Percentiles rank a stretch among this genome's conserved stretches.
Conservation (phyloP, 2,797 vertebrate genomes). For the Hoplostethus mediterraneus region DNA sequence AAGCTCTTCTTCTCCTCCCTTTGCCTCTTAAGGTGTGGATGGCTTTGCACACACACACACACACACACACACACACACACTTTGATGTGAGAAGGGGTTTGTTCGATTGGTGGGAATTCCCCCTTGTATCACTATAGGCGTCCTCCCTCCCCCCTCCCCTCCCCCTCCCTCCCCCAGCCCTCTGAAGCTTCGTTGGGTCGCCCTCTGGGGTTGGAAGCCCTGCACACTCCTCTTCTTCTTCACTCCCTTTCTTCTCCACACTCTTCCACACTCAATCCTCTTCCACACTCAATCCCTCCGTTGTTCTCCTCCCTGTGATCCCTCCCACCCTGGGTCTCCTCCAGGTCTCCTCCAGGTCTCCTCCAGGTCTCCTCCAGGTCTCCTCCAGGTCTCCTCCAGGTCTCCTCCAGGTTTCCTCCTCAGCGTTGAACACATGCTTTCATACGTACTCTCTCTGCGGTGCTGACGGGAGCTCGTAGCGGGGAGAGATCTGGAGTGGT, state of each 20-base stretch:
- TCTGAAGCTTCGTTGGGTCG: conserved; percentile 48
- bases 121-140: conserved; percentile 50
- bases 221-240: conserved; percentile 42
- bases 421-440: conserved; percentile 5
- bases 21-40: conserved; percentile 25
- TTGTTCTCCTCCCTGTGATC: conserved; percentile 65
- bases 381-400: too few relatives aligned
- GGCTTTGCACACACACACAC: conserved; percentile 42
- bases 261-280: conserved; percentile 79
- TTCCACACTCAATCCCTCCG: conserved; percentile 64
- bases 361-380: too few relatives aligned
- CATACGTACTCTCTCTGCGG: conserved; percentile 34
- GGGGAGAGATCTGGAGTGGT: conserved; percentile 14
- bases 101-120: conserved; percentile 63
- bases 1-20: conserved; percentile 7
- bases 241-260: conserved; percentile 71
- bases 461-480: conserved; percentile 32
- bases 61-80: conserved; percentile 42
- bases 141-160: conserved; percentile 51
- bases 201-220: conserved; percentile 59
- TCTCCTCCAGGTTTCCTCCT: too few relatives aligned
- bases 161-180: conserved; percentile 26
- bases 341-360: too few relatives aligned
- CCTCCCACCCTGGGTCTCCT: not conserved
- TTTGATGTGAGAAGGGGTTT: conserved; percentile 38